These are phyloP conservation scores for Atta colombica DNA, from an alignment of 1,140 invertebrate genomes.

Conservation along the genomic window DNA sequence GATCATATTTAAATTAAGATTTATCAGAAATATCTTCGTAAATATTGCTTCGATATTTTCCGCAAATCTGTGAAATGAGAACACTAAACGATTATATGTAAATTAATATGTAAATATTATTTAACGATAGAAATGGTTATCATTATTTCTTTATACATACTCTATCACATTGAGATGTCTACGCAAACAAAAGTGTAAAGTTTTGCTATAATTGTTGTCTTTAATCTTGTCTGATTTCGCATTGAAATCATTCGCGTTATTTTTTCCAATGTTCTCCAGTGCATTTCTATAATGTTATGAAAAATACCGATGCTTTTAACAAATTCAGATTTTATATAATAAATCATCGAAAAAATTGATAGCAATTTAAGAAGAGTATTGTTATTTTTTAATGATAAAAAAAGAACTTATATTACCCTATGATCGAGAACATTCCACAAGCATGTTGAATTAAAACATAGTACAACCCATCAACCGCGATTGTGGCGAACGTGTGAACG, in stretches of 20 bases:
- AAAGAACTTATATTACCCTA: not conserved
- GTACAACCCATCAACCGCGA: conserved; percentile 1
- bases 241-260: not conserved
- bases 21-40: conserved; percentile 15
- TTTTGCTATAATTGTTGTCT: not conserved
- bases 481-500: not conserved
- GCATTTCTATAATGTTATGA: not conserved
- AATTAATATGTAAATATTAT: not conserved
- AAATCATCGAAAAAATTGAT: not conserved
- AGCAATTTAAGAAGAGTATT: not conserved
- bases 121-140: not conserved
- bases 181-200: conserved; percentile 17
- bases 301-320: not conserved
- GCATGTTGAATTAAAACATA: conserved; percentile 19
- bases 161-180: conserved; percentile 13
- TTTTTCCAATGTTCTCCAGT: conserved; percentile 22
- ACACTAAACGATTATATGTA: not conserved
- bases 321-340: not conserved
- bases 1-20: not conserved
- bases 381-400: not conserved
- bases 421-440: conserved; percentile 34
- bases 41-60: conserved; percentile 12
- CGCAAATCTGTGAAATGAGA: conserved; percentile 17
- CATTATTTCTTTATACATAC: not conserved
- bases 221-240: not conserved